Base-by-base conservation (phyloP, 2,113 vertebrate species). In the Prietella phreatophila region DNA sequence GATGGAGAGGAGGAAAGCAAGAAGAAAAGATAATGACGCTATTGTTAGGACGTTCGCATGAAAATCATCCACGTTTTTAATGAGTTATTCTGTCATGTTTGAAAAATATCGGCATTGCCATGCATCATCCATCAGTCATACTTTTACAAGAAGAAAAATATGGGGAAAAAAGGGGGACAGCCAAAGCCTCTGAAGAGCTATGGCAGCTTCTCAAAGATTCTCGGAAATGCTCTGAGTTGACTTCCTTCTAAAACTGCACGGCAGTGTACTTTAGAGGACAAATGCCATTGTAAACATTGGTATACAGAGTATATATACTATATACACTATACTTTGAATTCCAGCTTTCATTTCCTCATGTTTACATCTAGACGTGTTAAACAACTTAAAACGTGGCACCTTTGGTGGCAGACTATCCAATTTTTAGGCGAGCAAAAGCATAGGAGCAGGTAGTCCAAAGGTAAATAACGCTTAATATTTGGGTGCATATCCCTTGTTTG, bases 1-100 rank as follows among this genome's bases (percentile, higher is more conserved):
- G 14, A 82, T 15, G 84, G 14, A 58, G 88, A 85, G 25, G 82
- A 13, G 33, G 85, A 84, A 27, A 88, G 58, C 33, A 8, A 92
- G 81, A 65, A 1, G 80, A 25, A 88, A 42, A 78, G 19, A 17
- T 39, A 4, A 56, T 58, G 6, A 61, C 1, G 14, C 15, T 27
- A 25, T 82, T 58, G 4, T 5, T 6, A 36, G 13, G 19, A 22
- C 6, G 1, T 39, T 13, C 9, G 1, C n/a, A 2, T 17, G n/a
- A 53, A 53, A 8, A 53, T 47, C 22, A 27, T 76, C 1, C 2
- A 11, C 10, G 13, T 42, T 75, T 42, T 42, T 42, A 75, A 20
- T 42, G 36, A 42, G 9, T 25, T 80, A 55, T 55, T 56, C 17
- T 58, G 79, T 22, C 71, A 42, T 6, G 36, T 20, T n/a, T 79